phyloP scores from a whole-genome alignment of 1,140 invertebrate species.

The Palaemon carinicauda region DNA sequence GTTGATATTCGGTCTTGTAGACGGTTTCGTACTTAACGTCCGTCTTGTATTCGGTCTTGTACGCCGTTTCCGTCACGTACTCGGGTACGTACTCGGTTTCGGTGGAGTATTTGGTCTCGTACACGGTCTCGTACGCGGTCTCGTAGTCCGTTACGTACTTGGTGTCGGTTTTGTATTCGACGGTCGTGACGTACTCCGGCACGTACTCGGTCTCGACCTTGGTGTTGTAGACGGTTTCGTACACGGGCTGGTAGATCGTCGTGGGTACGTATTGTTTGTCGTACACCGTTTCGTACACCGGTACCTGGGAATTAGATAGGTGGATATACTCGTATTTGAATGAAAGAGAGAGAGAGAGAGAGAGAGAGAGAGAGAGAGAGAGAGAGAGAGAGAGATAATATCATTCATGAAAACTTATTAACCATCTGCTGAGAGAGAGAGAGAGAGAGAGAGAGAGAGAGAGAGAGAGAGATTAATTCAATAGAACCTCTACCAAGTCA shows the following conservation, averaged over 20 bases:
- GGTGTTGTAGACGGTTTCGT: constrained; percentile 26
- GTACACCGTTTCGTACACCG: constrained; percentile 20
- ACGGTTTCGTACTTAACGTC: not conserved
- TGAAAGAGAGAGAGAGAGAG: not conserved
- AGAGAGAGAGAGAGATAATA: too few species aligned
- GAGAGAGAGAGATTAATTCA: too few species aligned
- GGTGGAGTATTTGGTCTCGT: constrained; percentile 15
- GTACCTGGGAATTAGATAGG: constrained; percentile 15
- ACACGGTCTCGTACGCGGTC: constrained; percentile 10
- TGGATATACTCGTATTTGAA: too few species aligned
- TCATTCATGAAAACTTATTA: too few species aligned
- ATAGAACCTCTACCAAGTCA: too few species aligned
- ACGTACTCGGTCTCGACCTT: constrained; percentile 28
- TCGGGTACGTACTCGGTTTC: not conserved
- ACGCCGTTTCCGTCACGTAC: not conserved
- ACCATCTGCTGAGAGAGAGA: too few species aligned
- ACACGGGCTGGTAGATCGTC: constrained; percentile 2
- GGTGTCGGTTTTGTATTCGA: constrained; percentile 18
- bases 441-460: too few species aligned
- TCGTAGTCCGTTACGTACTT: constrained; percentile 27
- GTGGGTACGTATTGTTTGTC: constrained; percentile 14
- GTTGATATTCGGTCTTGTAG: too few species aligned
- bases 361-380: too few species aligned
- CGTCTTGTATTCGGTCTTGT: too few species aligned
- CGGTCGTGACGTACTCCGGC: constrained; percentile 20